A percentile compares a stretch with the other conserved stretches of the same genome.
Conservation (phyloP, 2,113 vertebrate genomes). For the Brachypteracias leptosomus region DNA sequence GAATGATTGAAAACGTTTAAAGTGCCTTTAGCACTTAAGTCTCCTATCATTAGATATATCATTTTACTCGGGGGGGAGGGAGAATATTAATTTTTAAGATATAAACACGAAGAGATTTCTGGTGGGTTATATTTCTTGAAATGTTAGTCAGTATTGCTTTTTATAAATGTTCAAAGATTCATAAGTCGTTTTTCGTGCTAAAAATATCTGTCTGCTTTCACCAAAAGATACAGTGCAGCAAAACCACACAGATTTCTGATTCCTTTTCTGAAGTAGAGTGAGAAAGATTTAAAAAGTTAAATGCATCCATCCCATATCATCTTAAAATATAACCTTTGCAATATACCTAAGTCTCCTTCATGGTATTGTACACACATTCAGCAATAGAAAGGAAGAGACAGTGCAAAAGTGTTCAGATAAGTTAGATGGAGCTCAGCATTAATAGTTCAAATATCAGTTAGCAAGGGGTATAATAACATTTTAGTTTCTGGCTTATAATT, state of each 20-base stretch:
- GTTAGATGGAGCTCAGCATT: conserved; percentile 24
- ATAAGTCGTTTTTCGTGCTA: not conserved
- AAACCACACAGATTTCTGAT: not conserved
- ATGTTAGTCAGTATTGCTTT: not conserved
- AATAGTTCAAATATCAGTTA: conserved; percentile 16
- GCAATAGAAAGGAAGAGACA: conserved; percentile 11
- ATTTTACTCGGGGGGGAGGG: not conserved
- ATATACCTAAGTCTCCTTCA: conserved; percentile 45
- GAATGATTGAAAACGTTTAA: not conserved
- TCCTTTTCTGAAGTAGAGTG: not conserved
- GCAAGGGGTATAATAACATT: not conserved
- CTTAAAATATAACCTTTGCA: conserved; percentile 32
- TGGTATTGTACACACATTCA: not conserved
- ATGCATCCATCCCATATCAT: not conserved
- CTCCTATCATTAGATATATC: not conserved
- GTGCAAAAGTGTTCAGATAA: not conserved
- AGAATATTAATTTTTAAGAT: not conserved
- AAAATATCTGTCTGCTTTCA: conserved; percentile 1
- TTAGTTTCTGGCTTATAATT: not conserved
- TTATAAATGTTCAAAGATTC: conserved; percentile 51
- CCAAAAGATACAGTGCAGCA: not conserved
- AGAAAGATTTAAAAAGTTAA: conserved; percentile 11
- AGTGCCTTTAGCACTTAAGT: not conserved
- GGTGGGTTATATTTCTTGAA: conserved; percentile 17
- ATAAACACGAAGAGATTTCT: not conserved